Conservation (phyloP, 2,888 invertebrate genomes). For the Rhagium mordax region DNA sequence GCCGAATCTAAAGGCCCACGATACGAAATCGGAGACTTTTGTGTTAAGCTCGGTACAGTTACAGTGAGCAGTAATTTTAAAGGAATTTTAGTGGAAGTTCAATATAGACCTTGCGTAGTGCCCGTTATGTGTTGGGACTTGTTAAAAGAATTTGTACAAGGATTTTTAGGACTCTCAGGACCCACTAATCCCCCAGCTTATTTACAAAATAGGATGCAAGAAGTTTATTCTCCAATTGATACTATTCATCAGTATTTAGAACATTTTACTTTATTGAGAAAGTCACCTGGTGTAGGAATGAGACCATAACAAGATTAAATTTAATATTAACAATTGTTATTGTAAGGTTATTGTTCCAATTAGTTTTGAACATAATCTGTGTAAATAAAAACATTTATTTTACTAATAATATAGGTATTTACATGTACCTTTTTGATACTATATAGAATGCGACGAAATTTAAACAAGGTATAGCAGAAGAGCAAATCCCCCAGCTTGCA, state of each 20-base stretch:
- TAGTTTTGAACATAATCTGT: too few relatives aligned
- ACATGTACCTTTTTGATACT: too few relatives aligned
- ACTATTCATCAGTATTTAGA: constrained; percentile 96
- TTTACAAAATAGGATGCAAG: constrained; percentile 83
- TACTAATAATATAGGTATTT: too few relatives aligned
- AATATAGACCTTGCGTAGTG: constrained; percentile 92
- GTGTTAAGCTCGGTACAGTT: constrained; percentile 93
- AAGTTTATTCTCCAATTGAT: constrained; percentile 91
- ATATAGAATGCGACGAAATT: too few relatives aligned
- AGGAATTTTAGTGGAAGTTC: constrained; percentile 94
- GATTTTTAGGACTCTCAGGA: constrained; percentile 86
- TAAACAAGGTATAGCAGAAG: too few relatives aligned
- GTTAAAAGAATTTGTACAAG: constrained; percentile 92
- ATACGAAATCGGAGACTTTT: constrained; percentile 92
- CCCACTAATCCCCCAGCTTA: constrained; percentile 83
- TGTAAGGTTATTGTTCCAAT: too few relatives aligned
- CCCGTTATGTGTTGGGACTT: constrained; percentile 93
- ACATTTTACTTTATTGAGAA: constrained; percentile 91
- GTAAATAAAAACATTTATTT: too few relatives aligned
- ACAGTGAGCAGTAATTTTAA: constrained; percentile 95
- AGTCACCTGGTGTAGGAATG: constrained; percentile 78
- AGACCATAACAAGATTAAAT: constrained; percentile 45
- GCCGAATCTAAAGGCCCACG: constrained; percentile 89
- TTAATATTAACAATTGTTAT: too few relatives aligned
- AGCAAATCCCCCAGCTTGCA: too few relatives aligned